Base-by-base conservation (phyloP, 2,797 vertebrate genomes). In the Microcaecilia unicolor region DNA sequence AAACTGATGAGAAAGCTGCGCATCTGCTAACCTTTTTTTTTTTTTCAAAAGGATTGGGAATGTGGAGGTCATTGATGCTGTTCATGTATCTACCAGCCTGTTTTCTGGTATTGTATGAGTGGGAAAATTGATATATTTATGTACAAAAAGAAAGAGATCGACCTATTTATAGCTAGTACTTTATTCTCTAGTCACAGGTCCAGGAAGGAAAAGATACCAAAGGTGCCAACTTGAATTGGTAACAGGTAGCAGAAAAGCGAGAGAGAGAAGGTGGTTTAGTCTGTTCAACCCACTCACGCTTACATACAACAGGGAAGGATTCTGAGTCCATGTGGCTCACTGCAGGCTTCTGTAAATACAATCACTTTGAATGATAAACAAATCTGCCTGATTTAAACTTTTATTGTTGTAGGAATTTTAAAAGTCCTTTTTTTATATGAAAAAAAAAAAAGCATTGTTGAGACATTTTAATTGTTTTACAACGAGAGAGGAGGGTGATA, bases 361-460 rank as follows among this genome's bases (percentile, higher is more conserved):
- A 81, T 76, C 64, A 34, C 72, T 79, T 80, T 81, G 80, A 84
- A 85, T 85, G 80, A 83, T 55, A 56, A 76, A 74, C 78, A 83
- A 76, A 85, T 88, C 88, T 93, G 89, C 91, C 89, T 93, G 88
- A 79, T 85, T 31, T 57, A 82, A 81, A 85, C 79, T 83, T 72
- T 83, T 88, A 72, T 77, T 70, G 77, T 79, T 82, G 81, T 80
- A 76, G 83, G 75, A 84, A 72, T 64, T 57, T n/a, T n/a, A 70
- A 69, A 60, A 75, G 66, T 80, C 59, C 0, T 61, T 72, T 42
- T 53, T 67, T 51, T 21, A 40, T 24, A 18, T 34, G 21, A 56
- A 51, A 39, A 53, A 58, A 57, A 57, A 70, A 72, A 72, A 75
- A 76, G 61, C 57, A n/a, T 58, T 69, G 54, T 64, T 69, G 51